Conservation (phyloP, 2,888 invertebrate species). For the Drosophila lutescens region DNA sequence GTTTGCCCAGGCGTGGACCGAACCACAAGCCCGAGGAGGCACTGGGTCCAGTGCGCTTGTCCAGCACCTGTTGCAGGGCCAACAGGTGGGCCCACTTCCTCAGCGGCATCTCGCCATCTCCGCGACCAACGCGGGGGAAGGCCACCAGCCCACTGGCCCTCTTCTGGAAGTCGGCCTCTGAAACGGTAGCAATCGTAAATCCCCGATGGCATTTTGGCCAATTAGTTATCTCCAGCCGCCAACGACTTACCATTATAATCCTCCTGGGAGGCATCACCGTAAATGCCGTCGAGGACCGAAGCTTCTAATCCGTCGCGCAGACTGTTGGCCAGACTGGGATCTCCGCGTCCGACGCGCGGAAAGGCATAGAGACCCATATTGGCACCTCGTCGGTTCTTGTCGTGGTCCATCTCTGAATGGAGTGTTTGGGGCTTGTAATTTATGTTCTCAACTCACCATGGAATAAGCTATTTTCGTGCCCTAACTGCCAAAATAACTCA, state of each 20-base stretch:
- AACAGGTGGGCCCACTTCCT: slow-evolving; percentile 82
- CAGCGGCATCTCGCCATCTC: slow-evolving; percentile 74
- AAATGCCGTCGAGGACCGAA: slow-evolving; percentile 82
- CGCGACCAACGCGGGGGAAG: slow-evolving; percentile 85
- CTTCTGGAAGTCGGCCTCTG: slow-evolving; percentile 78
- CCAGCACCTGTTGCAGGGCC: slow-evolving; percentile 81
- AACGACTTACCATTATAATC: slow-evolving; percentile 73
- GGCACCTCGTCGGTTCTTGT: slow-evolving; percentile 85
- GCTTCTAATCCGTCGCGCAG: slow-evolving; percentile 64
- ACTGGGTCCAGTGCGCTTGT: slow-evolving; percentile 82
- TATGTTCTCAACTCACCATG: no score
- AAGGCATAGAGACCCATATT: slow-evolving; percentile 87
- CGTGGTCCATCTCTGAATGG: slow-evolving; percentile 79
- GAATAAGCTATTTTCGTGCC: not conserved
- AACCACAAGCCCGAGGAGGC: slow-evolving; percentile 87
- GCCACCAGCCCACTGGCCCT: slow-evolving; percentile 83
- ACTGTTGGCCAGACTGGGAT: slow-evolving; percentile 78
- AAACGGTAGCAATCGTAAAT: not conserved
- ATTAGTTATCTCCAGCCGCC: slow-evolving; percentile 25
- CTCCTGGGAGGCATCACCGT: slow-evolving; percentile 84
- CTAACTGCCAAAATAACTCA: not conserved
- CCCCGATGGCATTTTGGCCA: slow-evolving; percentile 13
- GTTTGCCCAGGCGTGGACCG: slow-evolving; percentile 88
- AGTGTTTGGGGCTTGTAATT: not conserved
- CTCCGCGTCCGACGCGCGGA: slow-evolving; percentile 87